Percentiles rank a stretch among this genome's conserved stretches.
Evolutionary conservation across 2,113 vertebrate species (phyloP).

Genomic region (Mustela nigripes): DNA sequence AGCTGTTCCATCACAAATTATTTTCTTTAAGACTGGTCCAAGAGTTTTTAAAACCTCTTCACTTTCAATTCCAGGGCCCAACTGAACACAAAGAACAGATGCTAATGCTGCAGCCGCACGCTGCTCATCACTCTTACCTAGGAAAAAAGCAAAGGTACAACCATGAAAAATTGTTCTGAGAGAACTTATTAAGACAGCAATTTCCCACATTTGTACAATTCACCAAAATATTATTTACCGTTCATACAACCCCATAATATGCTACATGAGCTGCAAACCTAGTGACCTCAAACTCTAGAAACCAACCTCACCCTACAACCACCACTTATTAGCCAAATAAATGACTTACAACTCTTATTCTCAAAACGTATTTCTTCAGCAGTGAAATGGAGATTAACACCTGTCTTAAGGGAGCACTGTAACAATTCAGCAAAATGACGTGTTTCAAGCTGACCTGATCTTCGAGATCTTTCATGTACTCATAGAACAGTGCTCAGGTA

Average conservation of each 20-base stretch:
- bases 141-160: background rate
- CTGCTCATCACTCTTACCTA: slow-evolving; percentile 97
- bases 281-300: background rate
- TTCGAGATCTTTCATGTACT: background rate
- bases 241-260: background rate
- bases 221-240: background rate
- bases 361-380: background rate
- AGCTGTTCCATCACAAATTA: slow-evolving; percentile 94
- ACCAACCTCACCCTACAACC: background rate
- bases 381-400: background rate
- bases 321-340: background rate
- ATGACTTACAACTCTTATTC: background rate
- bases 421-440: background rate
- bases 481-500: background rate
- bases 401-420: background rate
- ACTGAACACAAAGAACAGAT: slow-evolving; percentile 95
- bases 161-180: background rate
- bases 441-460: background rate
- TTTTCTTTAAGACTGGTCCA: slow-evolving; percentile 95
- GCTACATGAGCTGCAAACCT: background rate
- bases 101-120: slow-evolving; percentile 94
- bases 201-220: background rate
- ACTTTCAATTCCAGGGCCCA: slow-evolving; percentile 97
- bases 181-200: background rate
- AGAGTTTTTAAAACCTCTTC: slow-evolving; percentile 97